These are phyloP conservation scores for Drusus annulatus DNA, from an alignment of 1,140 invertebrate genomes.

Conservation along the genomic window DNA sequence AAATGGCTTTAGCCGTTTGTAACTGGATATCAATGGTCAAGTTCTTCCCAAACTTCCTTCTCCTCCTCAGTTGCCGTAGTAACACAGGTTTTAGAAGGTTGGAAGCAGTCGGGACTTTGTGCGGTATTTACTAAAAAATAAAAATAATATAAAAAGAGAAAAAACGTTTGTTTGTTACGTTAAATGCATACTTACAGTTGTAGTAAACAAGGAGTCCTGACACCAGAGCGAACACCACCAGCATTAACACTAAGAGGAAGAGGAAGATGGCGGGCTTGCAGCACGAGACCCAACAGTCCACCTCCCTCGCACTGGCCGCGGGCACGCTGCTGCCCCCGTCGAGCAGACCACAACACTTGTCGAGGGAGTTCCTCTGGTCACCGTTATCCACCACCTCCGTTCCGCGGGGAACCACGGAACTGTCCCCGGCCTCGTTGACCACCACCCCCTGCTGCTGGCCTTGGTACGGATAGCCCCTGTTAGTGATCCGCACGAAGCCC, in stretches of 20 bases:
- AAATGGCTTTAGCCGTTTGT: too few relatives aligned
- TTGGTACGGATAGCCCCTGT: conserved; percentile 66
- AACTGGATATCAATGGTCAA: too few relatives aligned
- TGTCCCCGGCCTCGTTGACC: conserved; percentile 70
- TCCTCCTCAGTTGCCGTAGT: too few relatives aligned
- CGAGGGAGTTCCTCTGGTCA: conserved; percentile 25
- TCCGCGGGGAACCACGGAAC: conserved; percentile 66
- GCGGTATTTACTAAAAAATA: too few relatives aligned
- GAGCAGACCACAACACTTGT: conserved; percentile 47
- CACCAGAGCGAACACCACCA: conserved; percentile 68
- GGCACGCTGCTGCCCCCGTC: conserved; percentile 44
- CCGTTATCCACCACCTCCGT: conserved; percentile 58
- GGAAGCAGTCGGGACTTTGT: too few relatives aligned
- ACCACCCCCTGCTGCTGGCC: conserved; percentile 69
- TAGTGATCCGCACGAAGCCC: conserved; percentile 66
- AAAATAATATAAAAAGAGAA: too few relatives aligned
- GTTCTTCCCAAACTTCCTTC: too few relatives aligned
- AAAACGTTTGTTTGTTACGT: too few relatives aligned
- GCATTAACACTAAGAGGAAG: conserved; percentile 66
- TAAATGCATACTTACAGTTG: conserved; percentile 67
- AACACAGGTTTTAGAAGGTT: too few relatives aligned
- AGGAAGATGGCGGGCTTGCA: conserved; percentile 67
- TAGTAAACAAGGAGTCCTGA: conserved; percentile 70
- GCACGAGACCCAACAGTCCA: conserved; percentile 63
- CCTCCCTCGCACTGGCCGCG: conserved; percentile 46